Evolutionary conservation across 2,797 vertebrate species (phyloP).

Genomic region (Hyperoplus lanceolatus): DNA sequence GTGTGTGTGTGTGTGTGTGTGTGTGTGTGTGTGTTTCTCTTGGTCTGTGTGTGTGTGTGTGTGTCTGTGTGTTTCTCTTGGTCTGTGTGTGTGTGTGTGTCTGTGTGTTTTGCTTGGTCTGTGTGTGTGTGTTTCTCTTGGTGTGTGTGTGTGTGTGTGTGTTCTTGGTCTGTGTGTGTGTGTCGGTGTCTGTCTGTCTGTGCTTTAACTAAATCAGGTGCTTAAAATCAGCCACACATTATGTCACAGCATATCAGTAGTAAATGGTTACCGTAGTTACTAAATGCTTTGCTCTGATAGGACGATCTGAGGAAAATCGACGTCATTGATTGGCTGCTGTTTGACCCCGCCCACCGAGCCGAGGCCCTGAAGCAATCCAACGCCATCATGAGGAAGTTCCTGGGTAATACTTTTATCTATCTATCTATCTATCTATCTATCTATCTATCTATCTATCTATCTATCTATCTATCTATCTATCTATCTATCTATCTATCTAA

Average conservation of each 20-base stretch:
- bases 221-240: background rate
- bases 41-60: too few relatives aligned
- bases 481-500: background rate
- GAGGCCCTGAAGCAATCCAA: slow-evolving; percentile 98
- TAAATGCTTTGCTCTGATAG: slow-evolving; percentile 75
- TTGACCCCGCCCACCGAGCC: slow-evolving; percentile 93
- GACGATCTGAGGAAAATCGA: slow-evolving; percentile 95
- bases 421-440: background rate
- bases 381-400: slow-evolving; percentile 97
- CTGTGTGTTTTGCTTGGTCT: too few relatives aligned
- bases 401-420: slow-evolving; percentile 79
- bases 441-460: background rate
- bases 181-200: too few relatives aligned
- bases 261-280: background rate
- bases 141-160: too few relatives aligned
- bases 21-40: too few relatives aligned
- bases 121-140: too few relatives aligned
- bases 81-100: too few relatives aligned
- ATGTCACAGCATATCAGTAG: background rate
- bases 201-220: background rate
- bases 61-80: too few relatives aligned
- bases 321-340: slow-evolving; percentile 96
- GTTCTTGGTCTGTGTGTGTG: too few relatives aligned
- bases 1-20: too few relatives aligned
- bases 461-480: background rate